Percentiles rank a stretch among this genome's conserved stretches.
Evolutionary conservation across 92 coral and sea anemone genomes (phyloP).

Genomic region (Siderastrea siderea): DNA sequence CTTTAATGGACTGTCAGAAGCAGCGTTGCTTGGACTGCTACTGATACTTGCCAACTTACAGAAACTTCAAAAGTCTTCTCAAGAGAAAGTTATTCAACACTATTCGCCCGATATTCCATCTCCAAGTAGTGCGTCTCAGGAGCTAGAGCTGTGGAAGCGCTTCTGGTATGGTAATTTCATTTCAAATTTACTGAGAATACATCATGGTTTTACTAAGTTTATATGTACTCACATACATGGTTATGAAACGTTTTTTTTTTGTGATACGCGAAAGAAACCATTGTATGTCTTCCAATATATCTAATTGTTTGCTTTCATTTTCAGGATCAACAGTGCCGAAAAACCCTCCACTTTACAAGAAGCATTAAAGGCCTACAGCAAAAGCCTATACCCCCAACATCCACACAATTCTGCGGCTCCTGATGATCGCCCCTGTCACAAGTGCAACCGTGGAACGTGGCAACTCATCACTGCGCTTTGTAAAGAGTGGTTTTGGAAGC

Average conservation of each 20-base stretch:
- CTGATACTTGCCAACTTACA: conserved; percentile 65
- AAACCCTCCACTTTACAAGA: conserved; percentile 32
- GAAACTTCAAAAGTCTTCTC: conserved; percentile 53
- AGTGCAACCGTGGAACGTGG: conserved; percentile 51
- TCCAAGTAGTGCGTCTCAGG: conserved; percentile 38
- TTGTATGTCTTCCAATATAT: conserved; percentile 7
- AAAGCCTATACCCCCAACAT: conserved; percentile 47
- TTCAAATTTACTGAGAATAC: not conserved
- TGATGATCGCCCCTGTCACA: conserved; percentile 49
- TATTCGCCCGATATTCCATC: conserved; percentile 40
- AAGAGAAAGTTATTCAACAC: conserved; percentile 48
- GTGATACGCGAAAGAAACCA: conserved; percentile 4
- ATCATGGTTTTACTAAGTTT: not conserved
- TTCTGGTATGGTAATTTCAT: conserved; percentile 21
- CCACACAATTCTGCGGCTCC: conserved; percentile 28
- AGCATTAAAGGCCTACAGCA: conserved; percentile 40
- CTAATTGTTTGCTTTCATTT: not conserved
- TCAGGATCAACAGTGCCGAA: conserved; percentile 32
- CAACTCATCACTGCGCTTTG: no score
- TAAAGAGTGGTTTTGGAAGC: no score
- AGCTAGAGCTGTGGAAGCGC: conserved; percentile 45
- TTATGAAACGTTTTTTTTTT: not conserved
- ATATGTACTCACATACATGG: not conserved
- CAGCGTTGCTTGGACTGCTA: conserved; percentile 69
- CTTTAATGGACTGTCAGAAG: conserved; percentile 71